Conservation (phyloP, 2,797 vertebrate species). For the Aselliscus stoliczkanus region DNA sequence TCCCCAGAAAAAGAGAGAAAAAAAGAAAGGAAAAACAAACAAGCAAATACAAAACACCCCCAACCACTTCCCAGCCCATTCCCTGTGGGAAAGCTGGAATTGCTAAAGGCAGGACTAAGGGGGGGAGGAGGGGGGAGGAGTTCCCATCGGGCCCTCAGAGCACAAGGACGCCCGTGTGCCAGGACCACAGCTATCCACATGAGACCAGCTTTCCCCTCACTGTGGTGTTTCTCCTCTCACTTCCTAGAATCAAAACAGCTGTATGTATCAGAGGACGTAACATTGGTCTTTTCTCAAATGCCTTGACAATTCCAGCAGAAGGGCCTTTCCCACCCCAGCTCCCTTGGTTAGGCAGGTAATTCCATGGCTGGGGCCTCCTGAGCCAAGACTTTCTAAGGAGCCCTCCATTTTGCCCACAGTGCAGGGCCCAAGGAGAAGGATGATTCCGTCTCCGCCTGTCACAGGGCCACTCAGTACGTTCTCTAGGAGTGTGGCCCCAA, state of each 20-base stretch:
- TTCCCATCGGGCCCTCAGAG: rapidly evolving
- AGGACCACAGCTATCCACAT: background rate
- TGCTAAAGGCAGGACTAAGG: background rate
- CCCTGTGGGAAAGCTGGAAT: background rate
- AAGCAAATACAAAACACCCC: background rate
- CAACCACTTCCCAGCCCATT: background rate
- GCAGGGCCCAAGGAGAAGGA: background rate
- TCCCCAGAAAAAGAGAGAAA: background rate
- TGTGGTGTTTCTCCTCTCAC: background rate
- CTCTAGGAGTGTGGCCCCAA: background rate
- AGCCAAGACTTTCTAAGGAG: background rate
- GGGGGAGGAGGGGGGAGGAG: no score
- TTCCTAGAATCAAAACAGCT: background rate
- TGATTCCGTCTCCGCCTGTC: background rate
- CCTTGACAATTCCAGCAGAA: background rate
- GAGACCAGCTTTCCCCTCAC: background rate
- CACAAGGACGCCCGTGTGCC: no score
- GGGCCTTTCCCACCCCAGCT: background rate
- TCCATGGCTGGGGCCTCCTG: background rate
- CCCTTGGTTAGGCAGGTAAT: background rate
- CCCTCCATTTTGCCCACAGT: rapidly evolving
- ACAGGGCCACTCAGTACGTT: background rate
- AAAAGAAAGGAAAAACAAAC: background rate
- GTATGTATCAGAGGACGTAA: background rate
- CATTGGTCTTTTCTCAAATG: background rate